phyloP scores from a whole-genome alignment of 2,797 vertebrate species.

The Squalus acanthias region DNA sequence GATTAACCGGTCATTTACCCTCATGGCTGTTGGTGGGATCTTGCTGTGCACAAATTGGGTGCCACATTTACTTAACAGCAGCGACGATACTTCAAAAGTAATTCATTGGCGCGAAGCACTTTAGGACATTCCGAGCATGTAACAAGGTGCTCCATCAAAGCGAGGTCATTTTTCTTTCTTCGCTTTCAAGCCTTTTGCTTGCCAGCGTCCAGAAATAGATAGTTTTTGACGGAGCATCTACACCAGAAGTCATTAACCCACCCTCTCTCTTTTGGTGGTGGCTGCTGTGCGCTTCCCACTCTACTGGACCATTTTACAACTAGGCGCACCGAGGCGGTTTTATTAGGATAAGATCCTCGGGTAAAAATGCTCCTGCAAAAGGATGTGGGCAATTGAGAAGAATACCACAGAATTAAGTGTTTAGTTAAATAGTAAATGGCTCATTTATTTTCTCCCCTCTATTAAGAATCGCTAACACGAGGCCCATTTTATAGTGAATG shows the following conservation, averaged over 20 bases:
- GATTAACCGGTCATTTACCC: background rate
- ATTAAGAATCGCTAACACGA: slow-evolving; percentile 33
- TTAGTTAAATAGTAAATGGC: slow-evolving; percentile 35
- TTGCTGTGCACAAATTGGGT: background rate
- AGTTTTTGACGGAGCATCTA: too few relatives aligned
- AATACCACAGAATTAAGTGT: slow-evolving; percentile 8
- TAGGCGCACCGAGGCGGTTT: background rate
- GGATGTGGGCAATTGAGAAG: slow-evolving; percentile 26
- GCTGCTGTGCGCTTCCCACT: background rate
- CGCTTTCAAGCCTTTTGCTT: background rate
- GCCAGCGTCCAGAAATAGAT: background rate
- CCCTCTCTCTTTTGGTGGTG: background rate
- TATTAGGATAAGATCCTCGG: slow-evolving; percentile 1
- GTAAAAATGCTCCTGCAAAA: background rate
- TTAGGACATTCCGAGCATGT: background rate
- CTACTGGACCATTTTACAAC: background rate
- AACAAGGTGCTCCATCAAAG: background rate
- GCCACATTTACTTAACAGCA: background rate
- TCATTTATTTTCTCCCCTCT: slow-evolving; percentile 34
- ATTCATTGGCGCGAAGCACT: background rate
- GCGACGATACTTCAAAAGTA: background rate
- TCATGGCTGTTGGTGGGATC: background rate
- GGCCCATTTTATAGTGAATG: slow-evolving; percentile 4
- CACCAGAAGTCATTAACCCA: background rate
- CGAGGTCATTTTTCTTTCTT: background rate